These are phyloP conservation scores for Tachina grossa DNA, from an alignment of 2,888 invertebrate genomes.

Conservation along the genomic window DNA sequence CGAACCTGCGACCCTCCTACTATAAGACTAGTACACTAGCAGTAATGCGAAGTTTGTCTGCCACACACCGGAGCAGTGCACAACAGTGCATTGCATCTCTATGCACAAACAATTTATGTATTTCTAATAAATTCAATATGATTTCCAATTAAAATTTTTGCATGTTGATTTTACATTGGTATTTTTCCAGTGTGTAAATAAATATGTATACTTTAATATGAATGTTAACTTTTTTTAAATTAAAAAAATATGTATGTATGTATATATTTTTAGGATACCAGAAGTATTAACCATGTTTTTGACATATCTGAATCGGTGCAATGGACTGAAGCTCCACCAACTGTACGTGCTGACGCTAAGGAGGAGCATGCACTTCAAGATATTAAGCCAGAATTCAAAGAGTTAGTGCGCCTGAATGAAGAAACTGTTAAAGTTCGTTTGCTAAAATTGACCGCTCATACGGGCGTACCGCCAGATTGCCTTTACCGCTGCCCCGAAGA, in stretches of 20 bases:
- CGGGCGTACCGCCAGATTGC: slow-evolving; percentile 69
- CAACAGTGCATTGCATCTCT: too few relatives aligned
- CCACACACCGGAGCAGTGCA: too few relatives aligned
- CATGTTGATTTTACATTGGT: too few relatives aligned
- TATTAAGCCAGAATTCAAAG: slow-evolving; percentile 58
- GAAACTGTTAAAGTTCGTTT: slow-evolving; percentile 62
- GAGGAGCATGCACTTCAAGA: slow-evolving; percentile 11
- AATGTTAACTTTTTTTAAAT: not conserved
- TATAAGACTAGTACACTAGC: too few relatives aligned
- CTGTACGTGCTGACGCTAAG: not conserved
- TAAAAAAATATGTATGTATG: not conserved
- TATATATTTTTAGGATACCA: slow-evolving; percentile 44
- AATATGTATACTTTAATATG: too few relatives aligned
- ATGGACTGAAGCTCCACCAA: not conserved
- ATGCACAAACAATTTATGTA: too few relatives aligned
- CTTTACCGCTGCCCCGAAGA: slow-evolving; percentile 72
- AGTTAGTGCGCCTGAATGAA: slow-evolving; percentile 56
- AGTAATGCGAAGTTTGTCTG: too few relatives aligned
- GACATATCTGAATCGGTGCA: slow-evolving; percentile 39
- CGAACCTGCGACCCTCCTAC: too few relatives aligned
- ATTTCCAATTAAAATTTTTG: too few relatives aligned
- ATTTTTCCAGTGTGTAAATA: too few relatives aligned
- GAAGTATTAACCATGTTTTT: slow-evolving; percentile 6
- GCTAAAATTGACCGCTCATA: slow-evolving; percentile 65
- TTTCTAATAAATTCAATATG: too few relatives aligned